Conservation (phyloP, 2,797 vertebrate species). For the Hydrophis major region DNA sequence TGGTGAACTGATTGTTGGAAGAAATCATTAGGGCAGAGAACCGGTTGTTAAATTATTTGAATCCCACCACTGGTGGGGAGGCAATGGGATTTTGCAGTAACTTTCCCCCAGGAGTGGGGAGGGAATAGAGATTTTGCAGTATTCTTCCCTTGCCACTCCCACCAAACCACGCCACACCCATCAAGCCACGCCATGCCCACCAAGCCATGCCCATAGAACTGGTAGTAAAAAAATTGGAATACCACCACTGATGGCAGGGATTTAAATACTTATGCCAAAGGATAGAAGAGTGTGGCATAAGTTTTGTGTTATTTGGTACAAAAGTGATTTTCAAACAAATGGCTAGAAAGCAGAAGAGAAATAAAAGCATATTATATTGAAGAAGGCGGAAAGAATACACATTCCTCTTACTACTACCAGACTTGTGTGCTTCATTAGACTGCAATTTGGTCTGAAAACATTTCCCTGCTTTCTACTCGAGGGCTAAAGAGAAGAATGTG, state of each 20-base stretch:
- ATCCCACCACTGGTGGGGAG: too few relatives aligned
- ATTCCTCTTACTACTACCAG: conserved; percentile 16
- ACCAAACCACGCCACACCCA: too few relatives aligned
- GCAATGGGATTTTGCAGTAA: too few relatives aligned
- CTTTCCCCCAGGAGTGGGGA: too few relatives aligned
- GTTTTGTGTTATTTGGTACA: neutral
- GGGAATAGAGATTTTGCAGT: too few relatives aligned
- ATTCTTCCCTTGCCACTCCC: too few relatives aligned
- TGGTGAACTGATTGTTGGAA: too few relatives aligned
- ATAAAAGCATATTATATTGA: conserved; percentile 44
- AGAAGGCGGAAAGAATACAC: conserved; percentile 38
- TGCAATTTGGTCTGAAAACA: neutral
- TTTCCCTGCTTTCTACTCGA: conserved; percentile 40
- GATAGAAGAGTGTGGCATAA: conserved; percentile 48
- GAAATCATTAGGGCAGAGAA: too few relatives aligned
- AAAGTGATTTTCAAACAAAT: conserved; percentile 3
- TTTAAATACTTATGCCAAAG: conserved; percentile 58
- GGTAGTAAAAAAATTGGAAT: too few relatives aligned
- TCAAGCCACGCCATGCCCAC: too few relatives aligned
- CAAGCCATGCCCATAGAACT: too few relatives aligned
- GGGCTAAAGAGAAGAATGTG: neutral
- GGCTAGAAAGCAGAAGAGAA: conserved; percentile 27
- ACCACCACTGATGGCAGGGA: conserved; percentile 31
- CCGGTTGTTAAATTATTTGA: too few relatives aligned
- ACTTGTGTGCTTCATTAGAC: neutral